Percentiles rank a stretch among this genome's conserved stretches.
Evolutionary conservation across 2,888 invertebrate genomes (phyloP).

Genomic region (Caenorhabditis auriculariae): DNA sequence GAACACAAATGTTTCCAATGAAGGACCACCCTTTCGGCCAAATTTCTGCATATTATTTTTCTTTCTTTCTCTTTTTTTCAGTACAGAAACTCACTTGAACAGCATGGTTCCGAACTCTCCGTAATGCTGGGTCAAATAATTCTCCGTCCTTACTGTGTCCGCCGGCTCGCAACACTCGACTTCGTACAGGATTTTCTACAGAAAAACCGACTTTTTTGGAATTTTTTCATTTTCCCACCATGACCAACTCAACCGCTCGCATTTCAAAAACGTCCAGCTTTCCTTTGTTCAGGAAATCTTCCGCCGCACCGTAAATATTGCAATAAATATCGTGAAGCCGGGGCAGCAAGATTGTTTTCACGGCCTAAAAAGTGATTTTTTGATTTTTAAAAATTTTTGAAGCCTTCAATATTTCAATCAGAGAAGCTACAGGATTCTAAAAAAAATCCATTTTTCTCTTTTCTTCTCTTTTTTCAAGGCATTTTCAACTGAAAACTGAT

Average conservation of each 20-base stretch:
- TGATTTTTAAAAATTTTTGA: too few species aligned
- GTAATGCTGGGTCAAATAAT: conserved; percentile 7
- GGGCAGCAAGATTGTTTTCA: conserved; percentile 15
- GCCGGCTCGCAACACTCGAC: conserved; percentile 12
- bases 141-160: conserved; percentile 6
- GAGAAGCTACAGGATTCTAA: too few species aligned
- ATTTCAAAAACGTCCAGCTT: too few species aligned
- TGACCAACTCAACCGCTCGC: conserved; percentile 18
- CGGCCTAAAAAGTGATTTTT: conserved; percentile 13
- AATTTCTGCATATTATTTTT: too few species aligned
- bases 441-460: too few species aligned
- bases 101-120: conserved; percentile 24
- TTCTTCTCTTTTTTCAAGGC: too few species aligned
- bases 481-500: too few species aligned
- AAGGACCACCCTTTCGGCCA: too few species aligned
- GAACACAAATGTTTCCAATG: too few species aligned
- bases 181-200: conserved; percentile 27
- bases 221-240: conserved; percentile 7
- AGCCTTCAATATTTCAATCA: too few species aligned
- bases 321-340: conserved; percentile 24
- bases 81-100: conserved; percentile 7
- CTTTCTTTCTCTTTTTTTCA: background rate
- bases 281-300: too few species aligned
- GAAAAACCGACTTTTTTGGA: background rate
- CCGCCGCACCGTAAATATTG: conserved; percentile 3